Evolutionary conservation across 2,113 vertebrate genomes (phyloP).

Genomic region (Todiramphus saurophagus): DNA sequence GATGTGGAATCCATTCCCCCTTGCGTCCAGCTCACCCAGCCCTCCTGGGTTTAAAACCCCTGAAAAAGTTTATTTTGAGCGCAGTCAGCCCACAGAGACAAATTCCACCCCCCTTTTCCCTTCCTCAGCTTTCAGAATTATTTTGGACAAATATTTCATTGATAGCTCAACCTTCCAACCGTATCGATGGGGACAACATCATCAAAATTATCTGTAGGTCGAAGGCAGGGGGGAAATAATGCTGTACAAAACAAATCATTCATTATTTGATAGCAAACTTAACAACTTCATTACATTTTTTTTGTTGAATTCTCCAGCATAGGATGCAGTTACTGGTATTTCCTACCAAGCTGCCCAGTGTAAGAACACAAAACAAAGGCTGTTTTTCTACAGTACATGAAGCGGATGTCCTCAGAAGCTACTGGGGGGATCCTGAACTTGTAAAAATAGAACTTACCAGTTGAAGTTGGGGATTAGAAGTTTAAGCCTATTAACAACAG

Average conservation of each 20-base stretch:
- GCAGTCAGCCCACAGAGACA: constrained; percentile 43
- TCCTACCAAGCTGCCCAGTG: not conserved
- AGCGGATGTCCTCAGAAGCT: not conserved
- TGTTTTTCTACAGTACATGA: not conserved
- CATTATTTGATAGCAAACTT: not conserved
- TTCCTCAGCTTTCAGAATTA: not conserved
- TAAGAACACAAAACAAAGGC: not conserved
- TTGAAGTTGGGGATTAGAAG: not conserved
- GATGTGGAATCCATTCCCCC: constrained; percentile 63
- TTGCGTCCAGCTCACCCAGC: constrained; percentile 62
- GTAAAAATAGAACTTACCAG: not conserved
- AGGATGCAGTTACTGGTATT: not conserved
- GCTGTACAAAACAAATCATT: not conserved
- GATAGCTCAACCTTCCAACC: not conserved
- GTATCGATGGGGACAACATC: not conserved
- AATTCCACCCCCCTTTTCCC: not conserved
- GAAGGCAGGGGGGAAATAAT: not conserved
- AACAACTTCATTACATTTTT: not conserved
- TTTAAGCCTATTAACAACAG: not conserved
- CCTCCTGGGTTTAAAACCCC: constrained; percentile 67
- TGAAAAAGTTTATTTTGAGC: constrained; percentile 59
- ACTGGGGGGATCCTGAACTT: not conserved
- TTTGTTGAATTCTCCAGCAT: not conserved
- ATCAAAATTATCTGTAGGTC: not conserved
- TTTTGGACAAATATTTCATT: not conserved